phyloP scores from a whole-genome alignment of 2,888 invertebrate species.

The Epinotia ramella region DNA sequence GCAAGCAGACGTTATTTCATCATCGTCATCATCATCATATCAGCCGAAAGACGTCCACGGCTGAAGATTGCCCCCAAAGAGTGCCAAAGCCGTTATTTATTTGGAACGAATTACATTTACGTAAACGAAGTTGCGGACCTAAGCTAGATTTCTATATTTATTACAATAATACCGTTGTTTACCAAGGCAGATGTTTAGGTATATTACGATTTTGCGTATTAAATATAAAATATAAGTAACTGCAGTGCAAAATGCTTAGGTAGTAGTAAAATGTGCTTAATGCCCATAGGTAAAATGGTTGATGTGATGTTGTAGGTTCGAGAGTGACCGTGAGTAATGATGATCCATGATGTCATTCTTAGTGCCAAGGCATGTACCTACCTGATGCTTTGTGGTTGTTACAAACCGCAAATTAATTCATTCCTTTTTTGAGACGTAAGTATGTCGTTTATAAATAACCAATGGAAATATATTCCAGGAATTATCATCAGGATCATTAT shows the following conservation, averaged over 20 bases:
- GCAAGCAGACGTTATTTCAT: no score
- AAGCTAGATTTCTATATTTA: no score
- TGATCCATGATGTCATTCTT: slow-evolving; percentile 36
- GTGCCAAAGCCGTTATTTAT: no score
- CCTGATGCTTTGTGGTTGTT: slow-evolving; percentile 31
- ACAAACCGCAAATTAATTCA: slow-evolving; percentile 38
- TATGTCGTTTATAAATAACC: slow-evolving; percentile 18
- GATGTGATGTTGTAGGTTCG: slow-evolving; percentile 5
- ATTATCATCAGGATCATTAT: not conserved
- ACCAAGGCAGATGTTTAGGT: not conserved
- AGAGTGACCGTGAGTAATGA: slow-evolving; percentile 23
- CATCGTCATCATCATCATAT: no score
- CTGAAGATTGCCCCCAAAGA: no score
- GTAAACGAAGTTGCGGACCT: no score
- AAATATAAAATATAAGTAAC: slow-evolving; percentile 1
- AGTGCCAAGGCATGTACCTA: slow-evolving; percentile 30
- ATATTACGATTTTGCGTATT: not conserved
- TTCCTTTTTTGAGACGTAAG: slow-evolving; percentile 12
- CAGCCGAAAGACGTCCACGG: no score
- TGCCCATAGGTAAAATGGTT: not conserved
- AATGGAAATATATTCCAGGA: slow-evolving; percentile 21
- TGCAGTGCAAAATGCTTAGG: not conserved
- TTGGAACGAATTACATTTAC: no score
- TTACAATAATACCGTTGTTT: not conserved
- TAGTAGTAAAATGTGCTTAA: not conserved